These are phyloP conservation scores for Malurus elegans DNA, from an alignment of 2,113 vertebrate species.

Conservation along the genomic window DNA sequence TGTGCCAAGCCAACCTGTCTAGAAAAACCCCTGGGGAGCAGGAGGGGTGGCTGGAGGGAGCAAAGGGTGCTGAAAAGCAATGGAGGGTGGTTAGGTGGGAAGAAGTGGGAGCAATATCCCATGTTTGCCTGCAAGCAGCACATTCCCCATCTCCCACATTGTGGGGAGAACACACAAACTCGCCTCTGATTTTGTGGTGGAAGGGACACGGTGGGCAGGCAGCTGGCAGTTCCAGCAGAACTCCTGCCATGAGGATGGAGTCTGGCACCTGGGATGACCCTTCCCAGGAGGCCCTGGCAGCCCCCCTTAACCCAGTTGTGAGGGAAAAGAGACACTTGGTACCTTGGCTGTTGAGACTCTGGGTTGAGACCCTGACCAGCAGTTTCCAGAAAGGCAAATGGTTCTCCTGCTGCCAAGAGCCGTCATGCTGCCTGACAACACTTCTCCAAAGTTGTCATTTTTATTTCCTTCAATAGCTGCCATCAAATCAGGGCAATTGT, in stretches of 20 bases:
- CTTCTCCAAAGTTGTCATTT: neutral
- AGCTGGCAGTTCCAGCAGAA: neutral
- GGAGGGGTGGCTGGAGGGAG: neutral
- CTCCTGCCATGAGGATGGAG: neutral
- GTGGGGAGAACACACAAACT: neutral
- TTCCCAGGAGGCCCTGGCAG: rapidly evolving
- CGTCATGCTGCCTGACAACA: neutral
- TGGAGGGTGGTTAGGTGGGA: neutral
- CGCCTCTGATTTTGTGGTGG: neutral
- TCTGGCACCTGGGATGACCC: neutral
- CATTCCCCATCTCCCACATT: neutral
- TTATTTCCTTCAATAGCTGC: neutral
- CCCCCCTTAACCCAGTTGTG: rapidly evolving
- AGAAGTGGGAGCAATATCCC: neutral
- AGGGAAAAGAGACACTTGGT: neutral
- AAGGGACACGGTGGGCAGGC: neutral
- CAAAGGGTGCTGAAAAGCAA: neutral
- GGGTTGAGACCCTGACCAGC: neutral
- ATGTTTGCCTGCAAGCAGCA: neutral
- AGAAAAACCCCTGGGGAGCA: neutral
- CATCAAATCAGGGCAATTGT: neutral
- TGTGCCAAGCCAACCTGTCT: neutral
- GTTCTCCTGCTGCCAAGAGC: neutral
- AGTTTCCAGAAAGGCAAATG: neutral
- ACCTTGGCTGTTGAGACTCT: neutral